Conservation (phyloP, 2,113 vertebrate species). For the Dipodomys spectabilis region DNA sequence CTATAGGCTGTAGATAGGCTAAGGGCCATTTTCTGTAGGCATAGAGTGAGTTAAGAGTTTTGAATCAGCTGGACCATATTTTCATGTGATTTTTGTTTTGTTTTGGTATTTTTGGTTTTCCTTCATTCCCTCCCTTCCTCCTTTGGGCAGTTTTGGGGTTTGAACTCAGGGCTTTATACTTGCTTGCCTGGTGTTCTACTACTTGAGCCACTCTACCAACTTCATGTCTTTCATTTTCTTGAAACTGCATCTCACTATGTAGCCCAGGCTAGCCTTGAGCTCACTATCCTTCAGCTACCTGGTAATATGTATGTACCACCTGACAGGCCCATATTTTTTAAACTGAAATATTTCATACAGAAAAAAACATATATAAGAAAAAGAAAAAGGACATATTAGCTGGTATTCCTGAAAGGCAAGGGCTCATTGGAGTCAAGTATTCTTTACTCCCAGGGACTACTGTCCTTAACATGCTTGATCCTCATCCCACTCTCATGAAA, state of each 20-base stretch:
- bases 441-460: background rate
- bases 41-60: background rate
- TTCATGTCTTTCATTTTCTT: background rate
- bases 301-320: background rate
- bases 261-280: background rate
- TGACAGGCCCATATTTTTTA: background rate
- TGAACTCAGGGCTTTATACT: too few relatives aligned
- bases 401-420: background rate
- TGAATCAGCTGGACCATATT: background rate
- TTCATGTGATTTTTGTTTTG: background rate
- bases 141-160: background rate
- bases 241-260: background rate
- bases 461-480: background rate
- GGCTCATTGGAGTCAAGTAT: background rate
- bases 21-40: background rate
- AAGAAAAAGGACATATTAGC: background rate
- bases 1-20: background rate
- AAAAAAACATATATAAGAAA: background rate
- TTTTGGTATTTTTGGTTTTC: background rate
- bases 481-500: background rate
- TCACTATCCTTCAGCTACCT: background rate
- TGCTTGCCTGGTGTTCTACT: too few relatives aligned
- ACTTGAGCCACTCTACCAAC: too few relatives aligned
- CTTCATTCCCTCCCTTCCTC: too few relatives aligned
- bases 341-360: slow-evolving; percentile 22